Conservation (phyloP, 2,888 invertebrate species). For the Thymelicus lineola region DNA sequence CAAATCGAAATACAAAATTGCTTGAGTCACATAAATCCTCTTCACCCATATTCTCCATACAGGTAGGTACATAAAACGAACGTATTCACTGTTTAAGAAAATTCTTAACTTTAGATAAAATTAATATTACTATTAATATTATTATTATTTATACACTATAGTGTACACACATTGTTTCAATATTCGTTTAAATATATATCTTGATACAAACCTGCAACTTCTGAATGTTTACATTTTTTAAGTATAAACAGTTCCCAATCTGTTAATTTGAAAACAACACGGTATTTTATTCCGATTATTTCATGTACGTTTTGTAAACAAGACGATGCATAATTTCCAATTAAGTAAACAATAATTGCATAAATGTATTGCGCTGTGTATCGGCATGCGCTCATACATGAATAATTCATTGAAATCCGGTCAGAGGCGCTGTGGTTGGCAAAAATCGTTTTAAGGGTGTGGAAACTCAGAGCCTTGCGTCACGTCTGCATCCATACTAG, state of each 20-base stretch:
- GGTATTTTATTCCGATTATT: not conserved
- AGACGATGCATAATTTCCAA: slow-evolving; percentile 13
- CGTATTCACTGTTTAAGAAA: too few species aligned
- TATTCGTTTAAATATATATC: not conserved
- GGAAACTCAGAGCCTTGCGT: slow-evolving; percentile 55
- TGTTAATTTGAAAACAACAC: not conserved
- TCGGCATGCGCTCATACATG: slow-evolving; percentile 46
- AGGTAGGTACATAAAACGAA: too few species aligned
- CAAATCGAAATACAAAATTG: too few species aligned
- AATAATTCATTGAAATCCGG: slow-evolving; percentile 54
- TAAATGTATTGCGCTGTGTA: slow-evolving; percentile 28
- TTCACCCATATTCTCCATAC: too few species aligned
- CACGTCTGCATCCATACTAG: slow-evolving; percentile 53
- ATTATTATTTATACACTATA: too few species aligned
- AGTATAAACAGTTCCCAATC: too few species aligned
- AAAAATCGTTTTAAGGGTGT: slow-evolving; percentile 76
- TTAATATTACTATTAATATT: too few species aligned
- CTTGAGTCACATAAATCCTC: too few species aligned
- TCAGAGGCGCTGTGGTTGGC: slow-evolving; percentile 58
- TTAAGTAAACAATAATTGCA: slow-evolving; percentile 21
- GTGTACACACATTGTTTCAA: too few species aligned
- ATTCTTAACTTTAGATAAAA: too few species aligned
- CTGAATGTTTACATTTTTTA: not conserved
- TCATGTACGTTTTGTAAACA: not conserved
- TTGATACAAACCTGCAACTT: not conserved